phyloP scores from a whole-genome alignment of 2,888 invertebrate genomes.

The Balanococcus diminutus region DNA sequence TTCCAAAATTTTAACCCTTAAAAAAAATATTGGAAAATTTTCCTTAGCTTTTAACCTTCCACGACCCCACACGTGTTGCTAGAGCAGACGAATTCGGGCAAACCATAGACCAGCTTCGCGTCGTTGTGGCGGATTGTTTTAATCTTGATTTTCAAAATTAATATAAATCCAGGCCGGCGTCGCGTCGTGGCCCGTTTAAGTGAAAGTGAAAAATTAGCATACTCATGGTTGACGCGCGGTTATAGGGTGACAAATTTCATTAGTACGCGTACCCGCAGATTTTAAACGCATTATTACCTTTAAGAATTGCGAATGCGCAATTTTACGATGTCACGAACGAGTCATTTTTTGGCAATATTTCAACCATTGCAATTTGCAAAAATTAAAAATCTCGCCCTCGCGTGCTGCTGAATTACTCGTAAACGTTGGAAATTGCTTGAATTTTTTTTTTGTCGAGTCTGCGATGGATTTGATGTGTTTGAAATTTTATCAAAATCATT shows the following conservation, averaged over 20 bases:
- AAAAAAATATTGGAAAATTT: no score
- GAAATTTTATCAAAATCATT: no score
- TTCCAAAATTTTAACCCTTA: no score
- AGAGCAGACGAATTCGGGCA: no score
- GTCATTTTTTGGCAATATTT: constrained; percentile 35
- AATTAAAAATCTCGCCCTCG: background rate
- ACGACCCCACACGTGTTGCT: no score
- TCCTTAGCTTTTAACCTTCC: no score
- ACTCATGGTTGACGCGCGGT: constrained; percentile 5
- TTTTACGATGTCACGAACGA: background rate
- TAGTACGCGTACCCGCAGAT: constrained; percentile 29
- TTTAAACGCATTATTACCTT: constrained; percentile 33
- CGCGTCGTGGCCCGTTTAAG: background rate
- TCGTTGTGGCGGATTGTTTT: background rate
- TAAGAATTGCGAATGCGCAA: background rate
- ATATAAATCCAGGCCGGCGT: background rate
- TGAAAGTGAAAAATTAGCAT: constrained; percentile 22
- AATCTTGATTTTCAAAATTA: constrained; percentile 3
- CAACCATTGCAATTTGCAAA: background rate
- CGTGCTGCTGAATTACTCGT: background rate
- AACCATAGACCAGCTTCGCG: no score
- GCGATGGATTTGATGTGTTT: no score
- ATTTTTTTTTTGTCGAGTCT: background rate
- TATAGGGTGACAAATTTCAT: constrained; percentile 19
- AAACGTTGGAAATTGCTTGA: background rate